phyloP scores from a whole-genome alignment of 2,113 vertebrate species.

The Calyptomena viridis region DNA sequence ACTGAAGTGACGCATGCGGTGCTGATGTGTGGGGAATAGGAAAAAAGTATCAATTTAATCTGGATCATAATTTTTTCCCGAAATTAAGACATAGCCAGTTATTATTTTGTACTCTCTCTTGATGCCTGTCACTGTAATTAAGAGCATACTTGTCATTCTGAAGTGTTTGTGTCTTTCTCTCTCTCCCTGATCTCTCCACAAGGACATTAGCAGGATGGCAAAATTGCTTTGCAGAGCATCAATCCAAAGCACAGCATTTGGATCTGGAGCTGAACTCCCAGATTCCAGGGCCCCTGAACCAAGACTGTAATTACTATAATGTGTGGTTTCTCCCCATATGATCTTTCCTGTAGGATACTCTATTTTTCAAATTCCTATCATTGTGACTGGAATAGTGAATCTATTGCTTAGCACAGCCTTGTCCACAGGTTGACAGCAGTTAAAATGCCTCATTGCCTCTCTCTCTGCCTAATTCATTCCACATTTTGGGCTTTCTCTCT shows the following conservation, averaged over 20 bases:
- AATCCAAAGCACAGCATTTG: neutral
- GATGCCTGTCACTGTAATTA: constrained; percentile 36
- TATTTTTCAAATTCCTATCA: neutral
- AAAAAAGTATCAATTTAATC: neutral
- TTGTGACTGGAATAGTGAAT: neutral
- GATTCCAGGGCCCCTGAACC: neutral
- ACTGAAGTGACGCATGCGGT: neutral
- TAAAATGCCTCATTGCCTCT: neutral
- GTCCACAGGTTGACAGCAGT: neutral
- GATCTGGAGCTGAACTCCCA: neutral
- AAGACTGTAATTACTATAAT: neutral
- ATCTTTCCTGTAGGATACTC: neutral
- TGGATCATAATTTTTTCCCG: neutral
- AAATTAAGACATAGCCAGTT: constrained; percentile 23
- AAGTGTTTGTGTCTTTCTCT: constrained; percentile 18
- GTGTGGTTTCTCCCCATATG: neutral
- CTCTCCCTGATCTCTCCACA: neutral
- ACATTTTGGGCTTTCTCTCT: neutral
- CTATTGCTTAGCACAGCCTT: neutral
- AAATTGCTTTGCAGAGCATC: neutral
- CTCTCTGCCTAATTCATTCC: neutral
- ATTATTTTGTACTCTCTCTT: constrained; percentile 4
- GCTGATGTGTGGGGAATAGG: neutral
- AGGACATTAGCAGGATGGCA: constrained; percentile 8
- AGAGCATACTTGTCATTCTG: constrained; percentile 19